Evolutionary conservation across 35 echinoderm and acorn worm species (phyloP).

Genomic region (Ophioderma brevispina): DNA sequence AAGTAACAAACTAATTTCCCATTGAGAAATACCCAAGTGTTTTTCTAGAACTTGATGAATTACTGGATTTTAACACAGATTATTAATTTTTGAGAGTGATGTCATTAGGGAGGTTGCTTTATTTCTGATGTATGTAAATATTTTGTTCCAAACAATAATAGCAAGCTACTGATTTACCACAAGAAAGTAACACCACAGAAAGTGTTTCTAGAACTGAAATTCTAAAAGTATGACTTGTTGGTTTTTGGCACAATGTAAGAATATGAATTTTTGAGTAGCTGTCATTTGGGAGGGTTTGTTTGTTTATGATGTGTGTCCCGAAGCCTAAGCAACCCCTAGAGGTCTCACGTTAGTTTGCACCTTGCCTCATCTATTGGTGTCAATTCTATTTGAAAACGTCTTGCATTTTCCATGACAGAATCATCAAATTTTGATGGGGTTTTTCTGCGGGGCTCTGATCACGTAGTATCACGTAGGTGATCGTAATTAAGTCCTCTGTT

Average conservation of each 20-base stretch:
- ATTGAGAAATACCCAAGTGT: too few relatives aligned
- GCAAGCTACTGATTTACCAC: too few relatives aligned
- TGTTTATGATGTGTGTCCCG: constrained; percentile 4
- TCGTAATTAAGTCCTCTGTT: constrained; percentile 8
- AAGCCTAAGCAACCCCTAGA: not conserved
- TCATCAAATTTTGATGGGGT: constrained; percentile 8
- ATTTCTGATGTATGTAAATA: too few relatives aligned
- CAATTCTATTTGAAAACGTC: constrained; percentile 3
- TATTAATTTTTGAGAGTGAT: too few relatives aligned
- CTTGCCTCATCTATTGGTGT: not conserved
- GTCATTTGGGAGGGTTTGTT: constrained; percentile 2
- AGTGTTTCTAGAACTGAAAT: too few relatives aligned
- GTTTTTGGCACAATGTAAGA: not conserved
- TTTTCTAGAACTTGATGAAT: too few relatives aligned
- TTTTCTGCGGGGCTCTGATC: constrained; percentile 12
- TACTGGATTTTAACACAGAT: too few relatives aligned
- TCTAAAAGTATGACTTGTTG: constrained; percentile 1
- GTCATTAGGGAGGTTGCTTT: too few relatives aligned
- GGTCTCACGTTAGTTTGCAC: not conserved
- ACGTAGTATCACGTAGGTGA: constrained; percentile 2
- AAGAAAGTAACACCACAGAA: too few relatives aligned
- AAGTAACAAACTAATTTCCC: too few relatives aligned
- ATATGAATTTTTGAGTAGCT: constrained; percentile 5
- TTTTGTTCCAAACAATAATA: too few relatives aligned
- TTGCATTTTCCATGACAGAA: not conserved